Evolutionary conservation across 2,797 vertebrate genomes (phyloP).

Genomic region (Gallinago solitaria): DNA sequence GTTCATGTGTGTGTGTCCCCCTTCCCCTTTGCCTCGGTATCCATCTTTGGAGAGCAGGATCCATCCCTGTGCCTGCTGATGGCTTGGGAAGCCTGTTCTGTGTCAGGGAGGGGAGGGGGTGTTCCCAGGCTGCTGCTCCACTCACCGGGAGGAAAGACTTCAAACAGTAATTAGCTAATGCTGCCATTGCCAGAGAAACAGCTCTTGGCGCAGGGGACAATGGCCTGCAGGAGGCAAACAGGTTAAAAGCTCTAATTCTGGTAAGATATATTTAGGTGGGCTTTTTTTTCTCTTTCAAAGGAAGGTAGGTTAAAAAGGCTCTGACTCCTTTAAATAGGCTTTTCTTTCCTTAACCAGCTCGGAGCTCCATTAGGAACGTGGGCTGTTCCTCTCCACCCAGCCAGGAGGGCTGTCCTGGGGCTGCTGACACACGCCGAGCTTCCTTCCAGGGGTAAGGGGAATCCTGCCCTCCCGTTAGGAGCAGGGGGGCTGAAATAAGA

Average conservation of each 20-base stretch:
- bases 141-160: neutral
- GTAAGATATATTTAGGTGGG: slow-evolving; percentile 10
- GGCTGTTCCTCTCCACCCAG: neutral
- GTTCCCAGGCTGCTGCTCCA: neutral
- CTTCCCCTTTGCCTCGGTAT: neutral
- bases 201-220: neutral
- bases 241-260: slow-evolving; percentile 40
- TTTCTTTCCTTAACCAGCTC: neutral
- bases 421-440: neutral
- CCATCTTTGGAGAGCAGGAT: neutral
- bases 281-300: neutral
- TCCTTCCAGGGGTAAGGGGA: neutral
- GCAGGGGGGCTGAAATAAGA: neutral
- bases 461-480: neutral
- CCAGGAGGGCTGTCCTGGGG: neutral
- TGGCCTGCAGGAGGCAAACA: neutral
- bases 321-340: neutral
- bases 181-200: neutral
- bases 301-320: neutral
- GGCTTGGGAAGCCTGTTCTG: neutral
- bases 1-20: neutral
- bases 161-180: neutral
- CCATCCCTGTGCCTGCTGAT: neutral
- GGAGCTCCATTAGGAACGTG: neutral
- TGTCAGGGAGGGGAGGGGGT: neutral